These are phyloP conservation scores for Bombylius discolor DNA, from an alignment of 2,888 invertebrate species.

Conservation along the genomic window DNA sequence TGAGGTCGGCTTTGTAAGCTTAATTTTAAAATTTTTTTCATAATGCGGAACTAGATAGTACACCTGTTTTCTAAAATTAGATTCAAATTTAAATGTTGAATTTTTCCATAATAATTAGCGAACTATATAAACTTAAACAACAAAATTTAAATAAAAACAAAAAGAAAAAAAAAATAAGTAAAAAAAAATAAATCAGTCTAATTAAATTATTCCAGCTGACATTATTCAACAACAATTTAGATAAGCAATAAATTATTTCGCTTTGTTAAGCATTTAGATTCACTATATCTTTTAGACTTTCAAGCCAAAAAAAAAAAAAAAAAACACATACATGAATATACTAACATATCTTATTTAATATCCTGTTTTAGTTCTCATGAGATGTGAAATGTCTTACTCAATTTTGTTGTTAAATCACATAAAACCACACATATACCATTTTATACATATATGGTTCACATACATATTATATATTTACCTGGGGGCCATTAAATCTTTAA, in stretches of 20 bases:
- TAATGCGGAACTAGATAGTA: too few relatives aligned
- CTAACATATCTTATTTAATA: not conserved
- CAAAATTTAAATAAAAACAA: too few relatives aligned
- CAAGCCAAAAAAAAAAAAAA: too few relatives aligned
- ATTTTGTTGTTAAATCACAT: constrained; percentile 16
- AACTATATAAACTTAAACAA: too few relatives aligned
- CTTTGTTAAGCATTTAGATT: not conserved
- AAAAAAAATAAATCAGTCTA: not conserved
- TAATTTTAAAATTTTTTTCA: too few relatives aligned
- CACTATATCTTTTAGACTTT: not conserved
- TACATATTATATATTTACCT: constrained; percentile 15
- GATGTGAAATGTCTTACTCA: constrained; percentile 16
- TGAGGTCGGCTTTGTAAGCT: too few relatives aligned
- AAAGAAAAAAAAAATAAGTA: too few relatives aligned
- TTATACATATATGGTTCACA: constrained; percentile 17
- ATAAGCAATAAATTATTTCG: not conserved
- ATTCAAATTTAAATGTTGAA: too few relatives aligned
- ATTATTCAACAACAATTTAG: constrained; percentile 8
- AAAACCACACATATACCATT: constrained; percentile 15
- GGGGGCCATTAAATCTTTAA: constrained; percentile 20
- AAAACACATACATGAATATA: too few relatives aligned
- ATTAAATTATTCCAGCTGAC: constrained; percentile 12
- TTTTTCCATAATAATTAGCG: too few relatives aligned
- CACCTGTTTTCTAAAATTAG: too few relatives aligned
- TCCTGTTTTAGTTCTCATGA: not conserved